A percentile compares a stretch with the other conserved stretches of the same genome.
Evolutionary conservation across 1,140 invertebrate species (phyloP).

Genomic region (Pogonognathellus flavescens): DNA sequence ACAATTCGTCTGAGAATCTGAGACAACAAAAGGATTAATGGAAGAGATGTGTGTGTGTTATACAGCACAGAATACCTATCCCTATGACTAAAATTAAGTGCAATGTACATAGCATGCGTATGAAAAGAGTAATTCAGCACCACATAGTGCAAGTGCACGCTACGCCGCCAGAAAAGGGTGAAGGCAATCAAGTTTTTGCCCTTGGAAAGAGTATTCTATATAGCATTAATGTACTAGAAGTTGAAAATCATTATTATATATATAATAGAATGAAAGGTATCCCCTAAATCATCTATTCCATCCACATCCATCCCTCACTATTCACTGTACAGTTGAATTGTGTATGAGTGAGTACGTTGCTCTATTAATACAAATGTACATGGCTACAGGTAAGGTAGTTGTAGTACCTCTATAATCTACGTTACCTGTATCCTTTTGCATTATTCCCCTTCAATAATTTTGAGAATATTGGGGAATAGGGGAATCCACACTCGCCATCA

Average conservation of each 20-base stretch:
- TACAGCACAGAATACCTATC: background rate
- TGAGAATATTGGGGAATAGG: no score
- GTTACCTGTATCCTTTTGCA: no score
- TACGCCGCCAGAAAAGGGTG: constrained; percentile 1
- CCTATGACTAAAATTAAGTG: no score
- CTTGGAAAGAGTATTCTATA: background rate
- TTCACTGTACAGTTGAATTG: background rate
- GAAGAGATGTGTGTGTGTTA: background rate
- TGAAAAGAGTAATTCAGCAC: background rate
- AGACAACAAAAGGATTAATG: no score
- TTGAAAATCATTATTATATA: background rate
- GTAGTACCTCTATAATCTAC: no score
- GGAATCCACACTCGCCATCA: no score
- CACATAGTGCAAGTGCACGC: background rate
- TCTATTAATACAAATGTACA: no score
- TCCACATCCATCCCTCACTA: background rate
- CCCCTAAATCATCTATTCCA: background rate
- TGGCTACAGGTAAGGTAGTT: no score
- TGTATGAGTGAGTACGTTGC: no score
- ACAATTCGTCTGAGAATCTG: no score
- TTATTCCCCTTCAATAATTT: no score
- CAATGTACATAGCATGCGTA: background rate
- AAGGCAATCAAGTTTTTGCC: constrained; percentile 35
- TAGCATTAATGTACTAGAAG: background rate
- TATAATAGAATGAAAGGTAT: background rate